phyloP scores from a whole-genome alignment of 2,113 vertebrate genomes.

The Archocentrus centrarchus region DNA sequence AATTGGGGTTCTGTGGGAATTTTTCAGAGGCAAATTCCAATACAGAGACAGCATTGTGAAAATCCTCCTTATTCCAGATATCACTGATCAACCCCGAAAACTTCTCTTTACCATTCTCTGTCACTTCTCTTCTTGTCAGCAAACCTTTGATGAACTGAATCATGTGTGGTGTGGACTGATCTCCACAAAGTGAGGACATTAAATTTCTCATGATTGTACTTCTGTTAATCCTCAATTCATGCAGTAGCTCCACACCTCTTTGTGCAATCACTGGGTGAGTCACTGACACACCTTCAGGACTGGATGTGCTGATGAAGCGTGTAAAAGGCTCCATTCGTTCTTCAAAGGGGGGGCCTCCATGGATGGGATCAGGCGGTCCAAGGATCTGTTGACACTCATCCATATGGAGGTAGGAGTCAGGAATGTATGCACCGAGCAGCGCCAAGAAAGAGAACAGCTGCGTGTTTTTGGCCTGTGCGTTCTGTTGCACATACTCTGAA shows the following conservation, averaged over 20 bases:
- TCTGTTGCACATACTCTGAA: rapidly evolving
- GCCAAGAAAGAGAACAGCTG: constrained; percentile 55
- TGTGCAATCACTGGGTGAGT: not conserved
- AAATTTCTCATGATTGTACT: not conserved
- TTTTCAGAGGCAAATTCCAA: constrained; percentile 23
- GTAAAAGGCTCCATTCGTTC: constrained; percentile 47
- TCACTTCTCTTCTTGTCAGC: constrained; percentile 46
- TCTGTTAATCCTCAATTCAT: not conserved
- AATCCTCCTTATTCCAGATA: rapidly evolving
- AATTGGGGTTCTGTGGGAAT: not conserved
- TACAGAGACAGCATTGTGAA: rapidly evolving
- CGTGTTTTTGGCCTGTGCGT: not conserved
- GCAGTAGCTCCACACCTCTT: not conserved
- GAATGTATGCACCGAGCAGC: constrained; percentile 46
- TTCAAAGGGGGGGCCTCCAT: constrained; percentile 39
- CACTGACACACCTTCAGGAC: not conserved
- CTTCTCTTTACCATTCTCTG: rapidly evolving
- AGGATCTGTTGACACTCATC: constrained; percentile 59
- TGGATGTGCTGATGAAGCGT: not conserved
- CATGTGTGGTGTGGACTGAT: not conserved
- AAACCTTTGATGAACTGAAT: constrained; percentile 35
- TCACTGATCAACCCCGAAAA: constrained; percentile 64
- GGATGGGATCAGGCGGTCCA: constrained; percentile 40
- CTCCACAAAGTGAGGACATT: not conserved
- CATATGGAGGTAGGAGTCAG: constrained; percentile 35